These are phyloP conservation scores for Pitta sordida DNA, from an alignment of 2,113 vertebrate genomes.

Conservation along the genomic window DNA sequence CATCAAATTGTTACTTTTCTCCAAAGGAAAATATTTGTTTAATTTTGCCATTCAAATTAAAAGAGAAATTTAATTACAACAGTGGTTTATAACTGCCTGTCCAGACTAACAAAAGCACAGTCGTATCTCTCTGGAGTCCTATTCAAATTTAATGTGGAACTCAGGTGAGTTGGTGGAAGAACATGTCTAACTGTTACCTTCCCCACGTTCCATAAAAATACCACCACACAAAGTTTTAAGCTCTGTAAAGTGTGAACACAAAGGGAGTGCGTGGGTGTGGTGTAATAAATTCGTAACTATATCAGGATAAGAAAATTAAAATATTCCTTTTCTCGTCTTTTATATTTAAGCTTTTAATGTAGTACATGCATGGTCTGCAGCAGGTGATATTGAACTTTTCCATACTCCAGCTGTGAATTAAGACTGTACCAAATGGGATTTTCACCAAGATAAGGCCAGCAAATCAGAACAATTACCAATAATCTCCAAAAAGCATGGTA, in stretches of 20 bases:
- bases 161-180: not conserved
- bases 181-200: not conserved
- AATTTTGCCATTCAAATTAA: conserved; percentile 42
- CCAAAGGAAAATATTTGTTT: conserved; percentile 64
- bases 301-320: not conserved
- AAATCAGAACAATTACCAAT: not conserved
- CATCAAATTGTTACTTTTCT: conserved; percentile 56
- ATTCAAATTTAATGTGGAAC: not conserved
- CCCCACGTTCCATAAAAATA: not conserved
- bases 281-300: not conserved
- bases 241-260: not conserved
- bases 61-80: conserved; percentile 55
- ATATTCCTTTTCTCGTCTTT: not conserved
- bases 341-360: not conserved
- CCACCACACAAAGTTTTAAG: not conserved
- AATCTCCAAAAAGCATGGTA: not conserved
- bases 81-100: not conserved
- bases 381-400: not conserved
- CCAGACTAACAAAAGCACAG: conserved; percentile 6
- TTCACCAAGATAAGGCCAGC: not conserved
- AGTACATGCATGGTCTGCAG: not conserved
- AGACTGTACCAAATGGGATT: not conserved
- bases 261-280: no score
- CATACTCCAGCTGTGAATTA: not conserved
- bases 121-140: not conserved